Evolutionary conservation across 2,113 vertebrate genomes (phyloP).

Genomic region (Syngnathus typhle): DNA sequence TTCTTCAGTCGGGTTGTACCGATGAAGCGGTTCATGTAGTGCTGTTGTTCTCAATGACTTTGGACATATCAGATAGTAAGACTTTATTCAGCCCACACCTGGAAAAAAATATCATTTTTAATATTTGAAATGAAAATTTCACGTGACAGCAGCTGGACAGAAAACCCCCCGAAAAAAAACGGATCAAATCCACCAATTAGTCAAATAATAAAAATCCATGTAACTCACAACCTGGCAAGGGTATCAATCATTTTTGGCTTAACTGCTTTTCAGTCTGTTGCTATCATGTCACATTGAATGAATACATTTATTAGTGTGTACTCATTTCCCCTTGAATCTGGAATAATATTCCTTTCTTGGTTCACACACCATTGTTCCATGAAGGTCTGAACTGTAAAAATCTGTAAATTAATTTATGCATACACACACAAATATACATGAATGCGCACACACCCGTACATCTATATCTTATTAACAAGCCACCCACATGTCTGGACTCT

Average conservation of each 20-base stretch:
- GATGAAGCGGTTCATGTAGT: not conserved
- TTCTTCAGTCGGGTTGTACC: constrained; percentile 10
- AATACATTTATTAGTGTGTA: no score
- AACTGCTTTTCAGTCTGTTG: no score
- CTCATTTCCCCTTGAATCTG: no score
- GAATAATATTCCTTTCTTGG: not conserved
- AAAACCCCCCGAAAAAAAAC: no score
- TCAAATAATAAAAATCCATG: no score
- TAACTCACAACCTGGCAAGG: no score
- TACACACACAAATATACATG: not conserved
- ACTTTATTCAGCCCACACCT: not conserved
- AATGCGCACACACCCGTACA: not conserved
- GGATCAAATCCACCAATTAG: no score
- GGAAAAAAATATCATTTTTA: no score
- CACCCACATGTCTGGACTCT: not conserved
- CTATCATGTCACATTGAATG: no score
- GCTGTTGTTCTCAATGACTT: not conserved
- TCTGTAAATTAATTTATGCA: not conserved
- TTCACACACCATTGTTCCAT: not conserved
- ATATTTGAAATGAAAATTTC: no score
- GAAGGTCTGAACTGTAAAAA: not conserved
- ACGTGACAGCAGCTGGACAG: not conserved
- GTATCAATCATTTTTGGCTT: no score
- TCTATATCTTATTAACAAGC: not conserved
- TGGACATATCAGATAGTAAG: not conserved